Percentiles rank a stretch among this genome's conserved stretches.
phyloP scores from a whole-genome alignment of 1,140 invertebrate genomes.

The Hermetia illucens region DNA sequence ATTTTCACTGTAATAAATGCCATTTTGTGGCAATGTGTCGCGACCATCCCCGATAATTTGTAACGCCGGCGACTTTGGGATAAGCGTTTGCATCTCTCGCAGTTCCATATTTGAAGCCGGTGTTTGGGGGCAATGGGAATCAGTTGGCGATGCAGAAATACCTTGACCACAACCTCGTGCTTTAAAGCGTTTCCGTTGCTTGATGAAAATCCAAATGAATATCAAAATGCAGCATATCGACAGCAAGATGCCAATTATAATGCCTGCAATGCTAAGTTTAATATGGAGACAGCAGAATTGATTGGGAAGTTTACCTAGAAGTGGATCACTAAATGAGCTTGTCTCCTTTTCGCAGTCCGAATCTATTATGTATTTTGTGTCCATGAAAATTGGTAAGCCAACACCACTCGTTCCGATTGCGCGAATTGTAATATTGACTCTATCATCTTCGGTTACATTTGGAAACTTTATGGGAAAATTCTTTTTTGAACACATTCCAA shows the following conservation, averaged over 20 bases:
- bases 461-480: conserved; percentile 16
- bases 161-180: conserved; percentile 18
- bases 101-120: conserved; percentile 20
- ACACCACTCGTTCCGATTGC: conserved; percentile 25
- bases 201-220: conserved; percentile 23
- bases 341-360: background rate
- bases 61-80: conserved; percentile 15
- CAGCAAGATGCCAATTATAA: conserved; percentile 22
- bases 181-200: conserved; percentile 22
- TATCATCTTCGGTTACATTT: conserved; percentile 22
- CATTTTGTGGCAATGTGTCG: conserved; percentile 13
- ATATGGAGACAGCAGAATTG: conserved; percentile 17
- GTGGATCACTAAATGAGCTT: conserved; percentile 6
- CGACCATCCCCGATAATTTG: conserved; percentile 13
- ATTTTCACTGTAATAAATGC: conserved; percentile 13
- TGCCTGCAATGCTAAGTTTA: too few relatives aligned
- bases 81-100: conserved; percentile 28
- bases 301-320: conserved; percentile 9
- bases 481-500: background rate
- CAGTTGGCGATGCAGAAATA: conserved; percentile 21
- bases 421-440: conserved; percentile 24
- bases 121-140: conserved; percentile 23
- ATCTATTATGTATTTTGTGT: conserved; percentile 11
- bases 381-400: conserved; percentile 22
- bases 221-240: conserved; percentile 18